Base-by-base conservation (phyloP, 2,888 invertebrate species). In the Auanema freiburgensis region DNA sequence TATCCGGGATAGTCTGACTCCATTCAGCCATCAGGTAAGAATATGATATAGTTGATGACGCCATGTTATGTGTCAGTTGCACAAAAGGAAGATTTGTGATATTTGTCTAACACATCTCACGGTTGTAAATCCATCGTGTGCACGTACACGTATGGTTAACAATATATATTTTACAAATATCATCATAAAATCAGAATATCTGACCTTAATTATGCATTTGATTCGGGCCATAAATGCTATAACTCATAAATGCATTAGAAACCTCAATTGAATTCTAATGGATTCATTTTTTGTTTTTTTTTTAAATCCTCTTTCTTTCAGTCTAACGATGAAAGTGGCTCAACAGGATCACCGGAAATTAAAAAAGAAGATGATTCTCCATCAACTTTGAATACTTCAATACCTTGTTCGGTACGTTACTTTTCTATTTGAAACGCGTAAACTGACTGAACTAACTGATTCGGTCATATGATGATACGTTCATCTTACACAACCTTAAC, bases 261-360 rank as follows among this genome's bases (percentile, higher is more conserved):
- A 5, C 33, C 33, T 33, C 33, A 33, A 33, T 33, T 33, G 33
- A 8, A 33, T 33, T 33, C 33, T 33, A 33, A 33, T 33, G 33
- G 8, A 33, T 8, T 33, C 33, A 8, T 33, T 33, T 33, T 33
- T 33, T 33, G 33, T 33, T 33, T 33, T 33, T 33, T 8, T 33
- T n/a, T n/a, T n/a, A n/a, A 33, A 33, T 33, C 33, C 8, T 16
- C 21, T 46, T 5, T 46, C n/a, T 62, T 57, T 40, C 51, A 70
- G 63, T 73, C 73, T 16, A 73, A 73, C 40, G 73, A 73, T 24
- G 73, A 73, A 43, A 73, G 68, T n/a, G 73, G 73, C 6, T 71
- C 73, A 14, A 69, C 66, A 41, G 71, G 66, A 46, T 73, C 73
- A 12, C 73, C 73, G 16, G 73, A 73, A 41, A 66, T 67, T 41